Conservation (phyloP, 2,888 invertebrate genomes). For the Mimas tiliae region DNA sequence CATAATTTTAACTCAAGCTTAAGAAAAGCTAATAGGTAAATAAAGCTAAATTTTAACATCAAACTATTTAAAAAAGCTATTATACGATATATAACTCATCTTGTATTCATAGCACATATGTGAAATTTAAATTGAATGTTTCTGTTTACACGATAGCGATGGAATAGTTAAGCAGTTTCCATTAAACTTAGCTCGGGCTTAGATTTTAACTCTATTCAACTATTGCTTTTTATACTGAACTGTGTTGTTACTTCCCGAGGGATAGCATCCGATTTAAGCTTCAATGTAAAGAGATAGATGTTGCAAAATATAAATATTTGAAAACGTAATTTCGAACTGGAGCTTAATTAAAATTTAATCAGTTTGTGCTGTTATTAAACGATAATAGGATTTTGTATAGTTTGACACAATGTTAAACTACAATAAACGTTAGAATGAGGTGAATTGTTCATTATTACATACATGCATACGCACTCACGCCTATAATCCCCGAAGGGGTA, state of each 20-base stretch:
- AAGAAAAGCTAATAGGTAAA: too few relatives aligned
- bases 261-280: background rate
- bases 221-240: conserved; percentile 8
- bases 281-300: background rate
- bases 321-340: background rate
- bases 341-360: background rate
- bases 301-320: background rate
- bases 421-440: too few relatives aligned
- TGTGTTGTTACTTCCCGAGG: conserved; percentile 15
- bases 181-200: background rate
- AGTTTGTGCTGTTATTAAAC: too few relatives aligned
- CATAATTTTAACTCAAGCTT: too few relatives aligned
- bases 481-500: too few relatives aligned
- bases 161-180: background rate
- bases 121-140: background rate
- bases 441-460: too few relatives aligned
- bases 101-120: background rate
- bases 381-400: too few relatives aligned
- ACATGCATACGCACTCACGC: too few relatives aligned
- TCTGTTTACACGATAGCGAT: background rate
- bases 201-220: background rate
- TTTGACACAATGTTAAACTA: too few relatives aligned
- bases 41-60: too few relatives aligned
- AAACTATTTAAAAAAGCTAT: too few relatives aligned
- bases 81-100: too few relatives aligned